Percentiles rank a stretch among this genome's conserved stretches.
Conservation (phyloP, 2,888 invertebrate species). For the Drosophila birchii region DNA sequence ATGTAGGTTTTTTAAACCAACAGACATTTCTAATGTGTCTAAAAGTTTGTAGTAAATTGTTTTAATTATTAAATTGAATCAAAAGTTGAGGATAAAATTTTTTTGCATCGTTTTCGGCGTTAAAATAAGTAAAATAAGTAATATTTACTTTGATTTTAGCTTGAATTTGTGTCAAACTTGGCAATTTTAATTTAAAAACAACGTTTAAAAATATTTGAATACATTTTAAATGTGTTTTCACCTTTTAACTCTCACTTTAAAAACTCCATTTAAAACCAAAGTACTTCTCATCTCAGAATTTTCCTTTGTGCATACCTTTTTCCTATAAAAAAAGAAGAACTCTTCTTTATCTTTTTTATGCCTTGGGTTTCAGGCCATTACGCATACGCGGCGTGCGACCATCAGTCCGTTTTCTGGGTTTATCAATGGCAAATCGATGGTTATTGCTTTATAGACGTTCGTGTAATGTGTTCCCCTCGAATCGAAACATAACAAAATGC, state of each 20-base stretch:
- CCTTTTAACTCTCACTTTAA: no score
- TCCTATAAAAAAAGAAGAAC: not conserved
- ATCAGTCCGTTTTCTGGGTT: constrained; percentile 34
- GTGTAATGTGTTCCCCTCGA: constrained; percentile 35
- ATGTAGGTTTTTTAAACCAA: accelerated
- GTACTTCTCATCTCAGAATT: not conserved
- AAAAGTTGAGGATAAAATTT: not conserved
- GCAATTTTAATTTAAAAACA: no score
- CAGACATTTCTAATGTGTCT: no score
- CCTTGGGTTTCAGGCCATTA: constrained; percentile 30
- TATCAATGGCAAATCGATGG: constrained; percentile 56
- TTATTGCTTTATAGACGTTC: constrained; percentile 48
- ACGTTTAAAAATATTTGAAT: not conserved
- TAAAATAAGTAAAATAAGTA: accelerated
- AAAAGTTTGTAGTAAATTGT: no score
- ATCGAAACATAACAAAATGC: constrained; percentile 47
- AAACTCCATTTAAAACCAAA: not conserved
- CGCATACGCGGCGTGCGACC: constrained; percentile 46
- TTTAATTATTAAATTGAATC: no score
- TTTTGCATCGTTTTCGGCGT: no score
- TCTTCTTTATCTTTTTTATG: constrained; percentile 32
- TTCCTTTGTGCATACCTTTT: constrained; percentile 23
- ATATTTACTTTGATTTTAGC: not conserved
- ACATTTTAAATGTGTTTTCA: not conserved
- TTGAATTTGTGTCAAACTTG: not conserved